Conservation (phyloP, 1,140 invertebrate species). For the Cataglyphis hispanica region DNA sequence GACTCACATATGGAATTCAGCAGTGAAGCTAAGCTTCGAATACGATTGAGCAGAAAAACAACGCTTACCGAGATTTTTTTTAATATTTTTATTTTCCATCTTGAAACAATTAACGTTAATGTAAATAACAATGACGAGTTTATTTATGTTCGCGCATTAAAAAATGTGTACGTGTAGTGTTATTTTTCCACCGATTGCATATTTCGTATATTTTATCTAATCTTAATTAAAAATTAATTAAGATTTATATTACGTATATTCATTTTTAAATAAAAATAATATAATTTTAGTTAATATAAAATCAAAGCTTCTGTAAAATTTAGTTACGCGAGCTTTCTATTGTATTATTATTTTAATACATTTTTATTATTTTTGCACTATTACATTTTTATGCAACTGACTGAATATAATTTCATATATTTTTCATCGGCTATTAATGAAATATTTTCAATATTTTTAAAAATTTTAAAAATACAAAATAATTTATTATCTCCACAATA, state of each 20-base stretch:
- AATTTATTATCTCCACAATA: not conserved
- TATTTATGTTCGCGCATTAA: not conserved
- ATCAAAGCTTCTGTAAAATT: not conserved
- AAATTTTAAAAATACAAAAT: not conserved
- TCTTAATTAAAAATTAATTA: not conserved
- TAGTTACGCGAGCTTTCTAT: constrained; percentile 3
- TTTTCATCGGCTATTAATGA: not conserved
- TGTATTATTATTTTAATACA: constrained; percentile 23
- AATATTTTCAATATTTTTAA: constrained; percentile 9
- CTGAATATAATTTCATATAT: constrained; percentile 2
- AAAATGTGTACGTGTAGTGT: not conserved
- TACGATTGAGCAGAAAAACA: not conserved
- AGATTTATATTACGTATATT: not conserved
- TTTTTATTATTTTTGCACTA: not conserved
- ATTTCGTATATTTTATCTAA: not conserved
- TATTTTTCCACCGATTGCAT: not conserved
- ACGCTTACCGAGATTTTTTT: not conserved
- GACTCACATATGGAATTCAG: not conserved
- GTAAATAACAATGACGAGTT: not conserved
- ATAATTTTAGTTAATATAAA: constrained; percentile 1
- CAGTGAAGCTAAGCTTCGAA: not conserved
- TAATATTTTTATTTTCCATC: not conserved
- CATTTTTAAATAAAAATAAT: constrained; percentile 11
- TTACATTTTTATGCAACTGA: not conserved
- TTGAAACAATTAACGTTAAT: not conserved